Evolutionary conservation across 2,888 invertebrate genomes (phyloP).

Genomic region (Palloptera scutellata): DNA sequence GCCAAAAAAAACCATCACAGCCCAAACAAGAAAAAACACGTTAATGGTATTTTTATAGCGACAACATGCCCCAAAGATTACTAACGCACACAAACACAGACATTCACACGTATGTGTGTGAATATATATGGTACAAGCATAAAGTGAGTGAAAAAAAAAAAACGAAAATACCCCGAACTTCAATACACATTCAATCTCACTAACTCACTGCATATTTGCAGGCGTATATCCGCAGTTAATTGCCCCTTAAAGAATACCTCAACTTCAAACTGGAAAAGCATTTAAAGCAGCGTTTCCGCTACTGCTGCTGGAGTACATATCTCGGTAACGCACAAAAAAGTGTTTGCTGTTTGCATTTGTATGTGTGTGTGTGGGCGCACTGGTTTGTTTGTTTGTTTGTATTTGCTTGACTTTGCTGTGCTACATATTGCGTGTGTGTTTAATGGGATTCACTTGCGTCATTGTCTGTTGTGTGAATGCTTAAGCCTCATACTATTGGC

Average conservation of each 20-base stretch:
- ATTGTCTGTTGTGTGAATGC: not conserved
- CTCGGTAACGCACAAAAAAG: not conserved
- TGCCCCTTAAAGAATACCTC: conserved; percentile 60
- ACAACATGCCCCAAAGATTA: too few relatives aligned
- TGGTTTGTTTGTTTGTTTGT: conserved; percentile 38
- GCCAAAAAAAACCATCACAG: too few relatives aligned
- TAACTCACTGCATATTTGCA: conserved; percentile 36
- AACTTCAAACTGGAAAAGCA: conserved; percentile 41
- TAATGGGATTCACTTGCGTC: conserved; percentile 24
- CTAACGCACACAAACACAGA: conserved; percentile 27
- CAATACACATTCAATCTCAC: conserved; percentile 38
- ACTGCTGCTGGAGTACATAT: conserved; percentile 12
- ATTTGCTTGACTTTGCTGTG: conserved; percentile 48
- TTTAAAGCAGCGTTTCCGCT: conserved; percentile 46
- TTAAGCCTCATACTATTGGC: not conserved
- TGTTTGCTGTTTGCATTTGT: conserved; percentile 4
- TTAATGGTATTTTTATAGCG: too few relatives aligned
- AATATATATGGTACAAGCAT: too few relatives aligned
- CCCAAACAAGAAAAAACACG: too few relatives aligned
- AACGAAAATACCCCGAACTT: conserved; percentile 30
- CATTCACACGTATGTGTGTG: conserved; percentile 14
- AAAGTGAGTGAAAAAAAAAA: not conserved
- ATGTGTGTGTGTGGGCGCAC: conserved; percentile 25
- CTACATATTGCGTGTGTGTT: conserved; percentile 21
- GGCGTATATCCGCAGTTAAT: conserved; percentile 48